Evolutionary conservation across 2,113 vertebrate genomes (phyloP).

Genomic region (Dinomys branickii): DNA sequence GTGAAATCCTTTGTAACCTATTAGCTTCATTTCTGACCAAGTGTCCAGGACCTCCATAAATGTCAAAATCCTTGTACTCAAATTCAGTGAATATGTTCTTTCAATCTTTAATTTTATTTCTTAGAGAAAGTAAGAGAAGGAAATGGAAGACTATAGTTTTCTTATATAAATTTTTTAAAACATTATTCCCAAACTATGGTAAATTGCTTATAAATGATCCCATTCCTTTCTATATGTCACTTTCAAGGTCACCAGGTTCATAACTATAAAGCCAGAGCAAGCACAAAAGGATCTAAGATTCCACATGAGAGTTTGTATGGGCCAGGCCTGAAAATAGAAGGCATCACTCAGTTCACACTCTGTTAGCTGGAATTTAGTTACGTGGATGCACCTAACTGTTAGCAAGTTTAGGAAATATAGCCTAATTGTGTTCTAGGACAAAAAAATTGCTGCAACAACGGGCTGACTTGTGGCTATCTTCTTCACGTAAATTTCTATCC

Average conservation of each 20-base stretch:
- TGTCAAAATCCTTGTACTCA: not conserved
- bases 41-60: not conserved
- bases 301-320: not conserved
- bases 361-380: not conserved
- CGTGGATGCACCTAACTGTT: not conserved
- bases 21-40: not conserved
- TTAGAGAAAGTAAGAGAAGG: not conserved
- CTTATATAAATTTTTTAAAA: not conserved
- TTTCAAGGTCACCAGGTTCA: not conserved
- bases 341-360: not conserved
- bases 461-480: not conserved
- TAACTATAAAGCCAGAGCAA: not conserved
- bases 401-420: not conserved
- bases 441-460: not conserved
- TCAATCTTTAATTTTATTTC: not conserved
- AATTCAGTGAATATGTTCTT: not conserved
- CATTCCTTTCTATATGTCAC: not conserved
- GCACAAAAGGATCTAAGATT: not conserved
- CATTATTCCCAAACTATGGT: not conserved
- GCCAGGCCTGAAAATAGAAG: not conserved
- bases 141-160: not conserved
- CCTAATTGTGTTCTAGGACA: not conserved
- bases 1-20: not conserved
- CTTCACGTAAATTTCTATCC: not conserved
- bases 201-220: not conserved